Base-by-base conservation (phyloP, 2,797 vertebrate genomes). In the Loriculus beryllinus region DNA sequence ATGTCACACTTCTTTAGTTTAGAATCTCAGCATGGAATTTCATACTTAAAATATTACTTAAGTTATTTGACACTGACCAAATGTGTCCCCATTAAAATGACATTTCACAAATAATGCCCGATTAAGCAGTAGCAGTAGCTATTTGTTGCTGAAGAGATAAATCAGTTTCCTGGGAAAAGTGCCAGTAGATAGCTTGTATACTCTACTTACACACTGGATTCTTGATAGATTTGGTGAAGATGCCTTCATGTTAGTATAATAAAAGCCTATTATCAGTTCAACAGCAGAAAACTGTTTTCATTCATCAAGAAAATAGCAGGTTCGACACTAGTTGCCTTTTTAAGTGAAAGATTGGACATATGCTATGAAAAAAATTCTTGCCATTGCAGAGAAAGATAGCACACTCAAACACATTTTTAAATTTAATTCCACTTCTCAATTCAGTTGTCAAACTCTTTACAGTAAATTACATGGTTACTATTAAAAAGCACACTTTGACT, bases 231-330 rank as follows among this genome's bases (percentile, higher is more conserved):
- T 96, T 95, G 94, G 93, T 94, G 96, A 95, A 96, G 95, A 96
- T 94, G 93, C 95, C 94, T 96, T 96, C 96, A 91, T 94, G 96
- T 94, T 95, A 92, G 74, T 96, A 92, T 97, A 97, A 97, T 97
- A 97, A 97, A 97, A 95, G 90, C 93, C 88, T 96, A 97, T 97
- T 97, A 97, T 96, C 95, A 96, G 96, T 96, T 96, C 96, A 97
- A 96, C 95, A 93, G 95, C 94, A 94, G 92, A 96, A 97, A 97
- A 92, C 94, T 93, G 89, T 90, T 96, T 93, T 96, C 94, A 97
- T 97, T 97, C 91, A 94, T 97, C 96, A 97, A 95, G 79, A 93
- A 97, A 94, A 96, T 92, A 96, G 84, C 91, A 93, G 84, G 79
- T 96, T 96, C 42, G 82, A 96, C 94, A 93, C 77, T 94, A 91